phyloP scores from a whole-genome alignment of 2,797 vertebrate species.

The Girardinus metallicus region DNA sequence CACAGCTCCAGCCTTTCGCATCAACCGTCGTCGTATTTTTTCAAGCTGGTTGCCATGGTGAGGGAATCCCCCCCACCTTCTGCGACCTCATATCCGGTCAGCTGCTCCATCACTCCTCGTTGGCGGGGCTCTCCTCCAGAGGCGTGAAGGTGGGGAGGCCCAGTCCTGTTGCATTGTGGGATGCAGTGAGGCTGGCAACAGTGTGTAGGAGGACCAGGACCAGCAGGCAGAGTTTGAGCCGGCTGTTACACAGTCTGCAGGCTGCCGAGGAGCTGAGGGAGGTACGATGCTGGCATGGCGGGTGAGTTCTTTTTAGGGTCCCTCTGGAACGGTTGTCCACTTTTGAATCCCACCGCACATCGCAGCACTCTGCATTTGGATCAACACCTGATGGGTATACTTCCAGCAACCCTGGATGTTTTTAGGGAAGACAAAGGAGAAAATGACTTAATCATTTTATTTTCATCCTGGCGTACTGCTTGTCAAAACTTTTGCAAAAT shows the following conservation, averaged over 20 bases:
- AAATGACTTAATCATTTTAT: background rate
- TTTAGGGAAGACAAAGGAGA: background rate
- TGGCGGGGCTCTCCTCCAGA: conserved; percentile 91
- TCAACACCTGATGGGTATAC: conserved; percentile 87
- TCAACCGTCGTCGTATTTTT: conserved; percentile 73
- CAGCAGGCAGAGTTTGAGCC: conserved; percentile 96
- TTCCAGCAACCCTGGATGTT: conserved; percentile 90
- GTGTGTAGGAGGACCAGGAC: conserved; percentile 97
- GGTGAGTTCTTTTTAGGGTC: conserved; percentile 88
- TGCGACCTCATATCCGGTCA: conserved; percentile 61
- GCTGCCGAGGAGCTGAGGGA: conserved; percentile 92
- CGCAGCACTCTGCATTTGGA: conserved; percentile 94
- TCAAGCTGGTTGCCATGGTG: conserved; percentile 74
- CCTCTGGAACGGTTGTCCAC: conserved; percentile 86
- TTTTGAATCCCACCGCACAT: conserved; percentile 92
- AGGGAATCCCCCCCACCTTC: conserved; percentile 64
- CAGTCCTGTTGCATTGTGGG: conserved; percentile 92
- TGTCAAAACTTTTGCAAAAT: background rate
- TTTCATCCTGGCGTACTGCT: background rate
- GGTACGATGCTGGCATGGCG: conserved; percentile 90
- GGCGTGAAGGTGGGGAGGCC: conserved; percentile 86
- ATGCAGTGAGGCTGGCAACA: conserved; percentile 93
- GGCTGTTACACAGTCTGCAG: conserved; percentile 94
- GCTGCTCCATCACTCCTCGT: conserved; percentile 87
- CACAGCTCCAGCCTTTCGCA: conserved; percentile 68